Evolutionary conservation across 2,113 vertebrate species (phyloP).

Genomic region (Plecturocebus donacophilus): DNA sequence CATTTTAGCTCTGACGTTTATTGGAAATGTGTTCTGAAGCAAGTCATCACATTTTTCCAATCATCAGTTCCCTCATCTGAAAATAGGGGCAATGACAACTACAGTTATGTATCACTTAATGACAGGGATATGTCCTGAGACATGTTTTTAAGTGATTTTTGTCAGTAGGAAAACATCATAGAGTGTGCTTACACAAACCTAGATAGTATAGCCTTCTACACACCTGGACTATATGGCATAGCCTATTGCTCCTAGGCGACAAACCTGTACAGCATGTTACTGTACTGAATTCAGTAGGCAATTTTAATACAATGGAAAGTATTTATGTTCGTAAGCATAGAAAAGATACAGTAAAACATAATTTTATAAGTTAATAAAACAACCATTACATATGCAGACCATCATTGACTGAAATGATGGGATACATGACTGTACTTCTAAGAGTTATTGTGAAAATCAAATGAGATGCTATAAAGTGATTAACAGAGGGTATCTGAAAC

Average conservation of each 20-base stretch:
- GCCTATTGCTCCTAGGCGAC: not conserved
- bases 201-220: not conserved
- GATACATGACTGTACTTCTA: not conserved
- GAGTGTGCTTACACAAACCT: not conserved
- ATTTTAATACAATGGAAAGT: not conserved
- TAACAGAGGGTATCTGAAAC: not conserved
- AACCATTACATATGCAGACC: not conserved
- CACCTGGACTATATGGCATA: not conserved
- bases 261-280: not conserved
- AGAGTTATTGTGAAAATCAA: not conserved
- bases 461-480: not conserved
- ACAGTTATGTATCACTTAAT: not conserved
- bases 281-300: not conserved
- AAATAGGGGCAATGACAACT: not conserved
- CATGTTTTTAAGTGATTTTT: not conserved
- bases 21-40: not conserved
- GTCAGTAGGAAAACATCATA: not conserved
- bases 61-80: not conserved
- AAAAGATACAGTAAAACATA: not conserved
- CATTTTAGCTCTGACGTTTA: not conserved
- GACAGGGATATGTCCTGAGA: not conserved
- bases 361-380: not conserved
- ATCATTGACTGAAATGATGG: not conserved
- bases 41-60: not conserved
- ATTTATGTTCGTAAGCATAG: not conserved